Percentiles rank a stretch among this genome's conserved stretches.
These are phyloP conservation scores for Alectoris magna DNA, from an alignment of 2,797 vertebrate genomes.

Conservation along the genomic window DNA sequence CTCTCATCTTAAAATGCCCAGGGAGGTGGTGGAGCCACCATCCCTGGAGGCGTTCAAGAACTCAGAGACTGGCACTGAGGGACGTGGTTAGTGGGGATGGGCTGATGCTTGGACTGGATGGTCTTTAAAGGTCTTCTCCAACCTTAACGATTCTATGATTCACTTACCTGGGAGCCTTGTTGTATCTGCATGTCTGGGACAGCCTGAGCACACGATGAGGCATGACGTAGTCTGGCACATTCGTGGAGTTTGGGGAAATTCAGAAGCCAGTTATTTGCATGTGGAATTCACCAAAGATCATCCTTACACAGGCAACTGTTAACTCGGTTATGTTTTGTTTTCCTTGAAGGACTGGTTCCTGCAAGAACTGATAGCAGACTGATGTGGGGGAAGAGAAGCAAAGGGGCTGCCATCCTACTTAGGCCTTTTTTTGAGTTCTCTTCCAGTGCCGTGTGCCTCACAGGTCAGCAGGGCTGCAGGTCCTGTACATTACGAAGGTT, in stretches of 20 bases:
- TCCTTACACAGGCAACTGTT: not conserved
- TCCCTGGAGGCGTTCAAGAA: too few relatives aligned
- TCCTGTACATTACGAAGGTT: accelerated
- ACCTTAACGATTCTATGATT: too few relatives aligned
- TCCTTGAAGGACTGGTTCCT: not conserved
- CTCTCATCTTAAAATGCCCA: too few relatives aligned
- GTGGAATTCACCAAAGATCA: not conserved
- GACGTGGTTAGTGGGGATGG: too few relatives aligned
- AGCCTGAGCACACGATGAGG: accelerated
- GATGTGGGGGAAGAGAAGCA: not conserved
- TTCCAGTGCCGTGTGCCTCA: accelerated
- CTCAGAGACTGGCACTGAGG: too few relatives aligned
- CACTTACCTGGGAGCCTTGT: not conserved
- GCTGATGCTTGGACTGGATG: too few relatives aligned
- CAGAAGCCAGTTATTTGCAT: not conserved
- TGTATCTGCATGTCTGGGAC: not conserved
- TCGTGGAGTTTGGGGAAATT: not conserved
- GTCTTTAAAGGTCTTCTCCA: too few relatives aligned
- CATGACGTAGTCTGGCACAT: accelerated
- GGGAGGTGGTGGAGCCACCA: too few relatives aligned
- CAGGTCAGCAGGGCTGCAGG: not conserved
- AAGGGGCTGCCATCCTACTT: not conserved
- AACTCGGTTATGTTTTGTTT: not conserved
- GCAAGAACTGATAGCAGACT: too few relatives aligned
- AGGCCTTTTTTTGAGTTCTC: not conserved